A percentile compares a stretch with the other conserved stretches of the same genome.
phyloP scores from a whole-genome alignment of 2,888 invertebrate genomes.

The Clostera curtula region DNA sequence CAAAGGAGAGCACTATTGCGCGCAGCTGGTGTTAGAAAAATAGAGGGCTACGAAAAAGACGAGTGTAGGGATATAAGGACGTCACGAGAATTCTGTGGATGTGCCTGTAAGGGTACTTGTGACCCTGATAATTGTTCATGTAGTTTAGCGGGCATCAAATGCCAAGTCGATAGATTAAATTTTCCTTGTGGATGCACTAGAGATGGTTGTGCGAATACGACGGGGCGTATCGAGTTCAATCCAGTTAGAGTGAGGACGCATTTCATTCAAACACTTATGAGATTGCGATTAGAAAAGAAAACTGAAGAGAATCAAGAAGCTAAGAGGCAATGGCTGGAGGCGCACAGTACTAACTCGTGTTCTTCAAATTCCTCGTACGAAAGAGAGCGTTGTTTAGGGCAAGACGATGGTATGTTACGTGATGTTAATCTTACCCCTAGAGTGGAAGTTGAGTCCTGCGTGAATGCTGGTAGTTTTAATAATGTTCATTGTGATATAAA shows the following conservation, averaged over 20 bases:
- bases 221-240: constrained; percentile 97
- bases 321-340: constrained; percentile 65
- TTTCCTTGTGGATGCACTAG: constrained; percentile 98
- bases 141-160: constrained; percentile 95
- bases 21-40: constrained; percentile 95
- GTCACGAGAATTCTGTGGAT: constrained; percentile 95
- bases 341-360: constrained; percentile 45
- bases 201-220: constrained; percentile 93
- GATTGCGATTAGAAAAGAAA: constrained; percentile 91
- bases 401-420: constrained; percentile 62
- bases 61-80: constrained; percentile 94
- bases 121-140: constrained; percentile 97
- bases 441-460: constrained; percentile 78
- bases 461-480: constrained; percentile 79
- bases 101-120: constrained; percentile 93
- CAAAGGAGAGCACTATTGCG: constrained; percentile 91
- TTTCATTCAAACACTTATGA: constrained; percentile 97
- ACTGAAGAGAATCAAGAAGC: constrained; percentile 76
- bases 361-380: constrained; percentile 50
- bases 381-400: constrained; percentile 46
- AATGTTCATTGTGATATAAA: constrained; percentile 80
- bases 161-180: constrained; percentile 96
- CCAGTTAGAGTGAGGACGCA: constrained; percentile 96
- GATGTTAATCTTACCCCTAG: constrained; percentile 72
- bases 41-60: constrained; percentile 94